Evolutionary conservation across 2,797 vertebrate species (phyloP).

Genomic region (Potorous gilbertii): DNA sequence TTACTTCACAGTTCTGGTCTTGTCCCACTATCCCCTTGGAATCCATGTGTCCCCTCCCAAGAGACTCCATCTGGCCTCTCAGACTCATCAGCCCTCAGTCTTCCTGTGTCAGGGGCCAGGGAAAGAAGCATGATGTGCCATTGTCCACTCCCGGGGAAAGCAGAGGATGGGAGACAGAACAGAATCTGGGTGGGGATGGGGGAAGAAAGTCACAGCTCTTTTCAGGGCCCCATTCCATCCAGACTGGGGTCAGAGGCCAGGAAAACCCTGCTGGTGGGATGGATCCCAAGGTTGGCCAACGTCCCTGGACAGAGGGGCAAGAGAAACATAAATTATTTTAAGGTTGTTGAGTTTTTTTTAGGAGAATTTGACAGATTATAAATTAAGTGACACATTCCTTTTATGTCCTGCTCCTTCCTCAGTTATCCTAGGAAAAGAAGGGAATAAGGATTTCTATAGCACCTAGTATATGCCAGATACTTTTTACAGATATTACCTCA

Average conservation of each 20-base stretch:
- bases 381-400: neutral
- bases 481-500: neutral
- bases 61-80: conserved; percentile 37
- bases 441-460: neutral
- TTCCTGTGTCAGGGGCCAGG: conserved; percentile 35
- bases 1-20: neutral
- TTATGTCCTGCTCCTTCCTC: neutral
- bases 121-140: neutral
- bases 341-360: neutral
- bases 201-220: neutral
- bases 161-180: conserved; percentile 3
- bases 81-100: neutral
- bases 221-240: neutral
- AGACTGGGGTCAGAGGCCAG: conserved; percentile 18
- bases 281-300: neutral
- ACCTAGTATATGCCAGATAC: neutral
- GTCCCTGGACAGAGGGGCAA: neutral
- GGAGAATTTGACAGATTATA: neutral
- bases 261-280: neutral
- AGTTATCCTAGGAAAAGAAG: neutral
- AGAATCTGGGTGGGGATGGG: neutral
- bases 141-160: neutral
- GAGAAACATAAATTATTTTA: neutral
- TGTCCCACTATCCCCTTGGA: neutral
- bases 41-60: conserved; percentile 13